These are phyloP conservation scores for Dicrurus megarhynchus DNA, from an alignment of 2,113 vertebrate genomes.

Conservation along the genomic window DNA sequence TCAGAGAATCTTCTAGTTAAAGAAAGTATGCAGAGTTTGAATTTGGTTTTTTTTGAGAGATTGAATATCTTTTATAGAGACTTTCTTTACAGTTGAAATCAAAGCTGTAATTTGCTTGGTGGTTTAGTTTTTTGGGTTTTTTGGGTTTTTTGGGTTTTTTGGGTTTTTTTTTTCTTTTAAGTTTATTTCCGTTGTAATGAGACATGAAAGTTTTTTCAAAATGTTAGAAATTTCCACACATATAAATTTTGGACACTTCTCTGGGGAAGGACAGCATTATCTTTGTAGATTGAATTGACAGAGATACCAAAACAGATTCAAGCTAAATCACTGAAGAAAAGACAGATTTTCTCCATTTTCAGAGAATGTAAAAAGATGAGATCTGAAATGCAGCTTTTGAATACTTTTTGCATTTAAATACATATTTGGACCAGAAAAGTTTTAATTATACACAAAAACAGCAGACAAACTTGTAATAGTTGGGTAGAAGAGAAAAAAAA, in stretches of 20 bases:
- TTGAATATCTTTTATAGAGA: not conserved
- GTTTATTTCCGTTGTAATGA: not conserved
- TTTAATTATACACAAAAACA: not conserved
- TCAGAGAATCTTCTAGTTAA: not conserved
- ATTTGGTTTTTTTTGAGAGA: not conserved
- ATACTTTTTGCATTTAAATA: not conserved
- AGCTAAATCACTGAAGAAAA: not conserved
- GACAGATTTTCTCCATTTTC: not conserved
- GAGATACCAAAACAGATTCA: not conserved
- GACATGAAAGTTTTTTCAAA: not conserved
- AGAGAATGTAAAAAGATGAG: not conserved
- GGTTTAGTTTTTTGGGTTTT: not conserved
- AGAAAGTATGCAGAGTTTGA: not conserved
- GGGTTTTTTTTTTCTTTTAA: not conserved
- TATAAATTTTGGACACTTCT: not conserved
- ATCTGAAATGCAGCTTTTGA: not conserved
- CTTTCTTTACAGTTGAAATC: not conserved
- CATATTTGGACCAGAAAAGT: not conserved
- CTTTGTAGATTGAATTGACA: not conserved
- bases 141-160: not conserved
- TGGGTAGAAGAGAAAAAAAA: not conserved
- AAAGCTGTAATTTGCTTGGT: not conserved
- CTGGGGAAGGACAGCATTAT: not conserved
- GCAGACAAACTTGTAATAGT: not conserved
- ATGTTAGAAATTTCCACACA: not conserved